Base-by-base conservation (phyloP, 2,113 vertebrate genomes). In the Gymnobelideus leadbeateri region DNA sequence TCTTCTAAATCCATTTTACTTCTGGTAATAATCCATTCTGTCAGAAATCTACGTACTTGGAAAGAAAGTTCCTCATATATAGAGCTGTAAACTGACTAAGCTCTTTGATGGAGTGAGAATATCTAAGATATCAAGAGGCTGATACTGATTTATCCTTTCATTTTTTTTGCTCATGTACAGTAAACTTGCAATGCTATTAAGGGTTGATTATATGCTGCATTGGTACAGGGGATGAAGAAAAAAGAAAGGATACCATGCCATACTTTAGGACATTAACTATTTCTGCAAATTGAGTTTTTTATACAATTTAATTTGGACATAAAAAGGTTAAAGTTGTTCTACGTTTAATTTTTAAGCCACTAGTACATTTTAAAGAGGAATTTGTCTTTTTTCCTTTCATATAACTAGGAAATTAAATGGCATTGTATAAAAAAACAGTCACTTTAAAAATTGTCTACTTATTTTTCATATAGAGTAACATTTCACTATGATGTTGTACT, bases 341-440 rank as follows among this genome's bases (percentile, higher is more conserved):
- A 21, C 21, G 37, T 16, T 43, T 94, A 92, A 91, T 93, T 95
- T 43, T 91, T 91, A 1, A 91, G 47, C 47, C 52, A 89, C n/a
- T 47, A 92, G 84, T 47, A 94, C 77, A 95, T 47, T 96, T 95
- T 95, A 94, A 89, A 61, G 25, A 93, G 14, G 3, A 94, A 97
- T 95, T 97, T 91, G 89, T 94, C 46, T 95, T 95, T 95, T 96
- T 28, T 61, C 54, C 14, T 89, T 95, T 96, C 23, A n/a, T 89
- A n/a, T 77, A 95, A 97, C 49, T 91, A 90, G 92, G 43, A 84
- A n/a, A 92, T 84, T 11, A 94, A 95, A 94, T 94, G 55, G 8
- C 90, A 97, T 96, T 97, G 94, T 24, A 26, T 23, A 25, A 25
- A 55, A 55, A 93, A 95, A 96, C 94, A 93, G 91, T 94, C 91